Conservation (phyloP, 2,113 vertebrate genomes). For the Salvelinus fontinalis region DNA sequence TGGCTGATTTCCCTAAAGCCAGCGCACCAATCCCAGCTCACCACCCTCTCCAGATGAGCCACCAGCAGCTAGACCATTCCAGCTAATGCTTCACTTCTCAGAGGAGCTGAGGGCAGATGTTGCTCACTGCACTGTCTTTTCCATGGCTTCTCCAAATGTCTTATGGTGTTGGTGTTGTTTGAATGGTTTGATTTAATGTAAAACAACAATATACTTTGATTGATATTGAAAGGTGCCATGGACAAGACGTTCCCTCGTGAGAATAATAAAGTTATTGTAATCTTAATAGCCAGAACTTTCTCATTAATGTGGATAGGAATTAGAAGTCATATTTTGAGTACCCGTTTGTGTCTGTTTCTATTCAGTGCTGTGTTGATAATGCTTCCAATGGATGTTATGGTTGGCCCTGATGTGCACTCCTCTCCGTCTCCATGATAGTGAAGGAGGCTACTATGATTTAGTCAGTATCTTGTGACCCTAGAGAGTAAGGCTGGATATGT, state of each 20-base stretch:
- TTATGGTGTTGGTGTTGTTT: slow-evolving; percentile 40
- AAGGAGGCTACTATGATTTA: slow-evolving; percentile 75
- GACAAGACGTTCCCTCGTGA: too few relatives aligned
- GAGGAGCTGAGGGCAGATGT: slow-evolving; percentile 75
- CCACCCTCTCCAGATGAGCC: slow-evolving; percentile 75
- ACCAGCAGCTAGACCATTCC: slow-evolving; percentile 74
- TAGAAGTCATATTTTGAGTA: background rate
- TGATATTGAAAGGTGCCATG: too few relatives aligned
- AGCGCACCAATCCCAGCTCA: slow-evolving; percentile 73
- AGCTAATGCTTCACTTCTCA: slow-evolving; percentile 74
- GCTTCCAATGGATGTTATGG: slow-evolving; percentile 48
- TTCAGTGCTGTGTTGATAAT: slow-evolving; percentile 34
- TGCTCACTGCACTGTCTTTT: slow-evolving; percentile 52
- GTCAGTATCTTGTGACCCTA: slow-evolving; percentile 76
- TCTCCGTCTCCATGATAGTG: slow-evolving; percentile 72
- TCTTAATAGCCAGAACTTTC: background rate
- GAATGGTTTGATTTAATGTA: too few relatives aligned
- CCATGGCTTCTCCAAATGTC: slow-evolving; percentile 64
- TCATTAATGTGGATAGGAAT: background rate
- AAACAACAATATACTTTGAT: too few relatives aligned
- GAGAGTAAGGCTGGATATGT: slow-evolving; percentile 72
- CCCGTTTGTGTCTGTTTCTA: background rate
- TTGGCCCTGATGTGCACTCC: slow-evolving; percentile 54
- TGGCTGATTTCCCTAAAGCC: slow-evolving; percentile 77
- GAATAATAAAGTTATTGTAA: too few relatives aligned